Evolutionary conservation across 2,797 vertebrate species (phyloP), one percentile per base, ranked within the genome.

Genomic region (Tragopan temminckii): DNA sequence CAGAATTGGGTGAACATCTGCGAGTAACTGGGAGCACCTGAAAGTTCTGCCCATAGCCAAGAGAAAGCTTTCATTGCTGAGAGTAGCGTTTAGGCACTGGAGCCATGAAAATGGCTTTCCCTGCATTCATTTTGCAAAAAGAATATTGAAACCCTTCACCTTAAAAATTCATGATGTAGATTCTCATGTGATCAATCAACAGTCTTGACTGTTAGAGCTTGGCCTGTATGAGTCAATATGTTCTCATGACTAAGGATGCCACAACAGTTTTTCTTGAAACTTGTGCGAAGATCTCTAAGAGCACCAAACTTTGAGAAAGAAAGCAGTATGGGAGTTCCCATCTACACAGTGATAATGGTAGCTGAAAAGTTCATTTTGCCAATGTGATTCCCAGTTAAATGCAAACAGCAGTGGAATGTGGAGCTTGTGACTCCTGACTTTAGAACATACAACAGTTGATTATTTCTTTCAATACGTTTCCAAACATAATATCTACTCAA

Each of bases 201-300:
- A 50, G 4, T 64, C 68, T 48, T 77, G 50, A 9, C 63, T 33
- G 36, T 25, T 69, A 78, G 48, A 36, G 33, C 43, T 46, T 85
- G 55, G 7, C 55, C 52, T 0, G 0, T 1, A 8, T 43, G 35
- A 48, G 36, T 23, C 23, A 61, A 4, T 12, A 3, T 5, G 25
- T 9, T 80, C 36, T 36, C 2, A 19, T 31, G 40, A 11, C 21
- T 62, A 13, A 78, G n/a, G 45, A 17, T 53, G 40, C 8, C 27
- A 3, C 21, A 8, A 8, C 16, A 33, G 9, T 27, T 50, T 17
- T 64, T n/a, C 59, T 48, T 40, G 66, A 69, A 85, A 27, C 70
- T 13, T 43, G 27, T 21, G 53, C 31, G 6, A 50, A 3, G 8
- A 31, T 68, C 29, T n/a, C 25, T 33, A 6, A 14, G 21, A 66